Evolutionary conservation across 2,113 vertebrate genomes (phyloP), one percentile per base, ranked within the genome.

Genomic region (Colossoma macropomum): DNA sequence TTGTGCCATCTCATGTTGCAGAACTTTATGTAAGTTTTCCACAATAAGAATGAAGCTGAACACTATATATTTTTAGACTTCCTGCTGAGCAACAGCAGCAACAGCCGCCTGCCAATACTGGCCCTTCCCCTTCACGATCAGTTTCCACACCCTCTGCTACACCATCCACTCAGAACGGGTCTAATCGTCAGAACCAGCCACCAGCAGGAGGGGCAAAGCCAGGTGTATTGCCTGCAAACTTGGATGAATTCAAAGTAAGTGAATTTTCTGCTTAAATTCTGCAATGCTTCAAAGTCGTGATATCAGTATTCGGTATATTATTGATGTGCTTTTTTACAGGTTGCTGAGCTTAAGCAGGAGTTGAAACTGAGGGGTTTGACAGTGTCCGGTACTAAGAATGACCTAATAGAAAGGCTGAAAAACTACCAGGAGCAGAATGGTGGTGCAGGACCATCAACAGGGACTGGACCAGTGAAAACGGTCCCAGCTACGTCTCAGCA

Each of bases 281-380:
- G 8, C n/a, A 54, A 6, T 52, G 8, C 1, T 30, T 73, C 32
- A 3, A 27, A 7, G 28, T 48, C 8, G 6, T 74, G 0, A 66
- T 54, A 11, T 75, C 30, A 17, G 19, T 12, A 41, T 32, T 50
- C 25, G 77, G 1, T 19, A 63, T 25, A 30, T 48, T 0, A 4
- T 62, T 23, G 80, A 75, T 62, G 75, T 90, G 4, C 41, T 84
- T 75, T 84, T 80, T 34, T 79, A 45, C 84, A 99, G 97, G 97
- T 99, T 62, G 97, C 97, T 0, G 97, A 98, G 89, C 92, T 99
- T 87, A 99, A 99, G 92, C 97, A 97, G 83, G 97, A 98, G 88
- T 93, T 99, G 81, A 99, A 99, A 90, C 75, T 98, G 88, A 95
- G 97, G 13, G 93, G 96, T 21, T 87, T 98, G 89, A 97, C 97